phyloP scores from a whole-genome alignment of 2,888 invertebrate genomes.

The Tinea trinotella region DNA sequence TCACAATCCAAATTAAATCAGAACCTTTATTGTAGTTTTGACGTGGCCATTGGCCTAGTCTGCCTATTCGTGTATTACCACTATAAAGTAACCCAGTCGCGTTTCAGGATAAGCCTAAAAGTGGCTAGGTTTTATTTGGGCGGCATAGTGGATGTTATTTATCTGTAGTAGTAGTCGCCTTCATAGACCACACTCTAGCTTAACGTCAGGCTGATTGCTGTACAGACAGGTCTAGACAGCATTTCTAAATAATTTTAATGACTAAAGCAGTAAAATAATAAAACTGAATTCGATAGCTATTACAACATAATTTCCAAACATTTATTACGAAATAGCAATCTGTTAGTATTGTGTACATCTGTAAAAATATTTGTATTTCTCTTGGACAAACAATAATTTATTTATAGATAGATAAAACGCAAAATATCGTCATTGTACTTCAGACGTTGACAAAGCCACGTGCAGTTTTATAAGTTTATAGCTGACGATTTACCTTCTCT shows the following conservation, averaged over 20 bases:
- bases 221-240: too few species aligned
- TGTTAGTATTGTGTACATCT: conserved; percentile 7
- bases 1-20: too few species aligned
- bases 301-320: conserved; percentile 4
- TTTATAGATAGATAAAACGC: conserved; percentile 1
- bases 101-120: too few species aligned
- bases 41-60: too few species aligned
- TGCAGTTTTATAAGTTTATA: conserved; percentile 8
- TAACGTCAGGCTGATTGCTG: too few species aligned
- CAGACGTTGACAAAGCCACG: conserved; percentile 6
- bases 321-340: conserved; percentile 10
- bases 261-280: neutral
- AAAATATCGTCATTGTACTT: neutral
- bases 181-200: too few species aligned
- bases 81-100: too few species aligned
- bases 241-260: neutral
- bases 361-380: conserved; percentile 7
- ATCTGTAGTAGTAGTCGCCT: too few species aligned
- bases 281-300: conserved; percentile 11
- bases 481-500: conserved; percentile 15
- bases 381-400: neutral
- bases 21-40: too few species aligned
- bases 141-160: too few species aligned
- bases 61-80: too few species aligned
- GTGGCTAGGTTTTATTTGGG: too few species aligned